Evolutionary conservation across 2,113 vertebrate species (phyloP).

Genomic region (Symphodus melops): DNA sequence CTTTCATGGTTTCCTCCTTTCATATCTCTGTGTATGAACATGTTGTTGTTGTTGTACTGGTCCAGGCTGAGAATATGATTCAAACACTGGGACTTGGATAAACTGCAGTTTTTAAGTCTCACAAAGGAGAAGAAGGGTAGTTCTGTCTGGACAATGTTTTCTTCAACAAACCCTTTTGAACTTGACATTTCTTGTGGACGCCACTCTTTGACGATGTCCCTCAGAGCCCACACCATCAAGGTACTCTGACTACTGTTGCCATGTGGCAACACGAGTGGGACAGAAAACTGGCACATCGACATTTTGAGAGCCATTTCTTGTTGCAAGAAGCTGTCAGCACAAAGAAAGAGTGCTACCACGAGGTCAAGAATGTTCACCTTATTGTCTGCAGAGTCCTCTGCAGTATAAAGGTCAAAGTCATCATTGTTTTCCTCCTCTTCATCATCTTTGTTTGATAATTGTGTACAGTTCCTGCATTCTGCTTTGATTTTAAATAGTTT

Average conservation of each 20-base stretch:
- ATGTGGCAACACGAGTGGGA: conserved; percentile 82
- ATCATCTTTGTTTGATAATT: not conserved
- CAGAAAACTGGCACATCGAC: conserved; percentile 81
- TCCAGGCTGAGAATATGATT: conserved; percentile 74
- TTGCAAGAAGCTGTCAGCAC: conserved; percentile 80
- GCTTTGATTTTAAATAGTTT: conserved; percentile 61
- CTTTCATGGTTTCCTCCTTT: conserved; percentile 42
- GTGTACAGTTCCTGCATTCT: conserved; percentile 37
- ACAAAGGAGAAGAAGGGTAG: conserved; percentile 81
- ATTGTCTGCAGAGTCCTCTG: conserved; percentile 3
- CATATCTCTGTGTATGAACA: conserved; percentile 78
- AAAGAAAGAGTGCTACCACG: conserved; percentile 76
- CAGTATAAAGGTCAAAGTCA: not conserved
- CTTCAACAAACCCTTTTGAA: conserved; percentile 54
- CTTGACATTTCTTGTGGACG: conserved; percentile 33
- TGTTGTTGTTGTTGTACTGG: conserved; percentile 65
- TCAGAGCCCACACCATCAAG: conserved; percentile 80
- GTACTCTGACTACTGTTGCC: conserved; percentile 61
- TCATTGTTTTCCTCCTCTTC: not conserved
- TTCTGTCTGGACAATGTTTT: conserved; percentile 55
- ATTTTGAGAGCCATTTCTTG: conserved; percentile 80
- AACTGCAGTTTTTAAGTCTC: conserved; percentile 71
- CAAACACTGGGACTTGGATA: conserved; percentile 83
- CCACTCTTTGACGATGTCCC: conserved; percentile 70
- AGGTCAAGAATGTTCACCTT: conserved; percentile 74